phyloP scores from a whole-genome alignment of 2,113 vertebrate genomes.

The Zosterops borbonicus region DNA sequence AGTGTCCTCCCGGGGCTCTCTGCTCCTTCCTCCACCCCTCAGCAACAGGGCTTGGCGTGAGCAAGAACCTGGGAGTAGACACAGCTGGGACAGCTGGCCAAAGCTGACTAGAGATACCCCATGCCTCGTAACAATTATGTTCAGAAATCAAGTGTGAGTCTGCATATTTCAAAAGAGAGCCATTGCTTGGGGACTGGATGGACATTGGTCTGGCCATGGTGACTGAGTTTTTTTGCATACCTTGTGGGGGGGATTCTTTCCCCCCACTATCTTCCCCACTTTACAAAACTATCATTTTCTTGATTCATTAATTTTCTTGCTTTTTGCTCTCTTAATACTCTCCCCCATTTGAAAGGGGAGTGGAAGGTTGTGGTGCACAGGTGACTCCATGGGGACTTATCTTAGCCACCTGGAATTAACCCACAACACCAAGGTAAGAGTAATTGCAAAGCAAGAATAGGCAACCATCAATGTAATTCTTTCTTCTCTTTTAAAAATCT shows the following conservation, averaged over 20 bases:
- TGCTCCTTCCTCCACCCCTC: background rate
- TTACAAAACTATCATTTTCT: background rate
- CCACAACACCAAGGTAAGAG: background rate
- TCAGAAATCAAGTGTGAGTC: background rate
- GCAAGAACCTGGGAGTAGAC: background rate
- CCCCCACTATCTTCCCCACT: background rate
- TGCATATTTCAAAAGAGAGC: background rate
- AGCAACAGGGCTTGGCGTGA: background rate
- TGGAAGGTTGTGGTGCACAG: rapidly evolving
- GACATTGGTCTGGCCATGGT: background rate
- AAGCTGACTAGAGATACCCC: background rate
- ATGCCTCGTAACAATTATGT: rapidly evolving
- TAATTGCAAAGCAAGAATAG: background rate
- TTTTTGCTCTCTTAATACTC: background rate
- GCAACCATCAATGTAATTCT: background rate
- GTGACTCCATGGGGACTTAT: background rate
- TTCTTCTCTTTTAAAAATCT: background rate
- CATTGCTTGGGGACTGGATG: background rate
- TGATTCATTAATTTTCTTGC: background rate
- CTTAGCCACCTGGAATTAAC: background rate
- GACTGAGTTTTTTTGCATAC: background rate
- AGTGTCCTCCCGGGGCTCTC: too few species aligned
- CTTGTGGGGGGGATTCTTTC: rapidly evolving
- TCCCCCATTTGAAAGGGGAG: rapidly evolving
- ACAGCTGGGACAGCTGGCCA: background rate